Conservation (phyloP, 2,113 vertebrate genomes). For the Planiliza haematocheilus region DNA sequence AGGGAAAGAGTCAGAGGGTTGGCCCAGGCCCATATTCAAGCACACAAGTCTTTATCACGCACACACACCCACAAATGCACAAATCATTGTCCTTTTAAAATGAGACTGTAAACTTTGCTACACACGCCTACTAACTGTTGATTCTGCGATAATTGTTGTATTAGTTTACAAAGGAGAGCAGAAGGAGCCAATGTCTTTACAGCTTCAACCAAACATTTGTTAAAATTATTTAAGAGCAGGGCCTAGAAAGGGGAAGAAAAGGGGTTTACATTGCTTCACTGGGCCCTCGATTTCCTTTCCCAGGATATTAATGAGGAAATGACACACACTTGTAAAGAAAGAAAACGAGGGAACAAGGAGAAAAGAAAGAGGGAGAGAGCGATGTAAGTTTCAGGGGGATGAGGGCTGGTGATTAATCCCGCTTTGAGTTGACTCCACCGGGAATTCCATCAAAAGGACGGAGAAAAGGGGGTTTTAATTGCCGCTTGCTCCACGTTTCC, state of each 20-base stretch:
- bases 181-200: constrained; percentile 8
- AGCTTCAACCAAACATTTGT: constrained; percentile 52
- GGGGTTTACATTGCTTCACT: constrained; percentile 58
- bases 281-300: constrained; percentile 75
- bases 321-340: constrained; percentile 76
- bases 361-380: constrained; percentile 60
- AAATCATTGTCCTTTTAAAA: constrained; percentile 47
- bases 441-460: constrained; percentile 85
- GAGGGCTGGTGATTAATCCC: constrained; percentile 81
- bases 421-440: constrained; percentile 78
- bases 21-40: constrained; percentile 32
- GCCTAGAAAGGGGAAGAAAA: constrained; percentile 14
- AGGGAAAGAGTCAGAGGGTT: constrained; percentile 57
- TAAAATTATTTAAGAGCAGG: constrained; percentile 52
- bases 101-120: constrained; percentile 29
- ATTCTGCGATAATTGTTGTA: constrained; percentile 36
- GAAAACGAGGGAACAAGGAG: constrained; percentile 42
- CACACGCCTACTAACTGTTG: constrained; percentile 15
- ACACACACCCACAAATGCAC: constrained; percentile 26
- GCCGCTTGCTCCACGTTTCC: constrained; percentile 76
- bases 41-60: constrained; percentile 63
- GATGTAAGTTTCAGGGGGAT: constrained; percentile 77
- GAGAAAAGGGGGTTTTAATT: constrained; percentile 82
- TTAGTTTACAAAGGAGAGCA: constrained; percentile 12
- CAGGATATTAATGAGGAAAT: constrained; percentile 86